Evolutionary conservation across 2,888 invertebrate genomes (phyloP).

Genomic region (Pseudococcus longispinus): DNA sequence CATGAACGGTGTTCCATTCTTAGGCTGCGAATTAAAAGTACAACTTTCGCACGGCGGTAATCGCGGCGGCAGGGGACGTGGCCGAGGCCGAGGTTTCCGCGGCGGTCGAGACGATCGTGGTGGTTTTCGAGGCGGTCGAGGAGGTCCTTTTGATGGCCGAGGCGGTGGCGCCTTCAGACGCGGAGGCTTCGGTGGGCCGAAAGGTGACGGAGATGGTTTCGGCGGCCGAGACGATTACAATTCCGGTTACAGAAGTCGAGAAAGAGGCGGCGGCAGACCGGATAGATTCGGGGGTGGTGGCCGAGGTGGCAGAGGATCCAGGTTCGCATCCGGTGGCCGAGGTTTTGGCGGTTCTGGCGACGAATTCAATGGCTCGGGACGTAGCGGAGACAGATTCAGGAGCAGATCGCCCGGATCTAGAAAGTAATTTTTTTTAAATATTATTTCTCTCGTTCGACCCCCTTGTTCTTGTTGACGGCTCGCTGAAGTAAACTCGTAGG

Average conservation of each 20-base stretch:
- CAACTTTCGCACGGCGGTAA: constrained; percentile 85
- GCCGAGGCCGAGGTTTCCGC: constrained; percentile 65
- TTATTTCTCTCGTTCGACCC: background rate
- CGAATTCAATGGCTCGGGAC: constrained; percentile 47
- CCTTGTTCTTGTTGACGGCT: background rate
- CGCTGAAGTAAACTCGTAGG: background rate
- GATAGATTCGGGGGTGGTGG: constrained; percentile 31
- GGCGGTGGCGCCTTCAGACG: constrained; percentile 63
- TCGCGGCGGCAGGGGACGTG: constrained; percentile 70
- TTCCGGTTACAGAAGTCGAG: constrained; percentile 61
- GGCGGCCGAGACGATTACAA: constrained; percentile 63
- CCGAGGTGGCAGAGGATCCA: constrained; percentile 32
- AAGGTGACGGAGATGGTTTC: constrained; percentile 61
- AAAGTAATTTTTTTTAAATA: constrained; percentile 54
- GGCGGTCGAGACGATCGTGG: constrained; percentile 65
- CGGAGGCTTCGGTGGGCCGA: constrained; percentile 60
- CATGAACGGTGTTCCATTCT: constrained; percentile 85
- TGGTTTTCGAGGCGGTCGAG: constrained; percentile 65
- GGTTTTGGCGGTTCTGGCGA: constrained; percentile 2
- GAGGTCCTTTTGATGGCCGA: constrained; percentile 64
- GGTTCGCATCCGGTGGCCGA: constrained; percentile 43
- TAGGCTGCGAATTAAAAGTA: constrained; percentile 86
- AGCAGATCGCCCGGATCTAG: constrained; percentile 57
- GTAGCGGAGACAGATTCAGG: constrained; percentile 49
- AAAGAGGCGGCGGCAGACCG: constrained; percentile 29